Percentiles rank a stretch among this genome's conserved stretches.
Evolutionary conservation across 2,113 vertebrate genomes (phyloP).

Genomic region (Salvelinus sp.): DNA sequence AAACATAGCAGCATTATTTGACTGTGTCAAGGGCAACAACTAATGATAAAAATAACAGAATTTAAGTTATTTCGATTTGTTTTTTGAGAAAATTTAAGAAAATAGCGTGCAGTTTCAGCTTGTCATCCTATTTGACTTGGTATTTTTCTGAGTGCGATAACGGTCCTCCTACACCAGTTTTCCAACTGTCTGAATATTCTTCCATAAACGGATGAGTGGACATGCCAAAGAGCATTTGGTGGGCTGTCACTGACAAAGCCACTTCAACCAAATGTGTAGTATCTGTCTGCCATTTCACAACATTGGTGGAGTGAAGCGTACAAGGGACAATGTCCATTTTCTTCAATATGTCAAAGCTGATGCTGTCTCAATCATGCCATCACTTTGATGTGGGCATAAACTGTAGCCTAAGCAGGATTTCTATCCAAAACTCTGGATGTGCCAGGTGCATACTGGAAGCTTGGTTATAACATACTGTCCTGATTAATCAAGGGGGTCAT

Average conservation of each 20-base stretch:
- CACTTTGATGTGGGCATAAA: too few species aligned
- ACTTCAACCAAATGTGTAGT: constrained; percentile 28
- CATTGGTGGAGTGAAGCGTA: background rate
- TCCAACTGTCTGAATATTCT: constrained; percentile 38
- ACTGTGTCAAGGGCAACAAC: too few species aligned
- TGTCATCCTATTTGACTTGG: constrained; percentile 46
- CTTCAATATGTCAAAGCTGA: too few species aligned
- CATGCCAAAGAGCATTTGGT: constrained; percentile 61
- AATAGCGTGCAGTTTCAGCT: constrained; percentile 29
- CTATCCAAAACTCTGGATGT: too few species aligned
- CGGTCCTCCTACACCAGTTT: constrained; percentile 54
- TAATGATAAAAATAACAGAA: too few species aligned
- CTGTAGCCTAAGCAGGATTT: too few species aligned
- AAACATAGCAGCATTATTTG: too few species aligned
- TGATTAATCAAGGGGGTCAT: too few species aligned
- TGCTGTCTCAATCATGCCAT: too few species aligned
- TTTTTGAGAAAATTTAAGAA: background rate
- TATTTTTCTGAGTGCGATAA: constrained; percentile 59
- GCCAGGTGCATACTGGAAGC: too few species aligned
- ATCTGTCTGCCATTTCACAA: constrained; percentile 8
- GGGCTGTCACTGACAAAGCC: constrained; percentile 53
- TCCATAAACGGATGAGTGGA: constrained; percentile 59
- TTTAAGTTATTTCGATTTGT: too few species aligned
- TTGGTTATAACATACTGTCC: too few species aligned
- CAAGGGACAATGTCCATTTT: background rate